These are phyloP conservation scores for Syngnathus typhle DNA, from an alignment of 2,113 vertebrate species.

Conservation along the genomic window DNA sequence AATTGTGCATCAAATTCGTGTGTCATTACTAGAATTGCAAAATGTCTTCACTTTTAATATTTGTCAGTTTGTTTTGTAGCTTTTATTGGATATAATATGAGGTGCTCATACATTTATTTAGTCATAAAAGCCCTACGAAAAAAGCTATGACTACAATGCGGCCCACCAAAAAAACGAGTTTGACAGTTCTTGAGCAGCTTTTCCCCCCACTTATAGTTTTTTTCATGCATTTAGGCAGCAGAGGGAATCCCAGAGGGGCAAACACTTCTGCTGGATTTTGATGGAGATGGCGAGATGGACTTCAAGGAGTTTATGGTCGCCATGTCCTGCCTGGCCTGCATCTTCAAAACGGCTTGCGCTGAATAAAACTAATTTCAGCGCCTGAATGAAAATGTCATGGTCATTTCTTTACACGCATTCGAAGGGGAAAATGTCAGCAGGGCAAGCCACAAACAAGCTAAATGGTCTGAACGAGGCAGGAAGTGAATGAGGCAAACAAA, in stretches of 20 bases:
- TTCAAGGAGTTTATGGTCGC: conserved; percentile 72
- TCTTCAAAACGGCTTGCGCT: conserved; percentile 45
- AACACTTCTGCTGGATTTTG: conserved; percentile 66
- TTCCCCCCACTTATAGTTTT: background rate
- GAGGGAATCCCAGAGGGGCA: conserved; percentile 57
- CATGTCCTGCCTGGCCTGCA: conserved; percentile 54
- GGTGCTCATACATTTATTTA: no score
- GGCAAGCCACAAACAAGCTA: no score
- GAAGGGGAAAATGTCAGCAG: background rate
- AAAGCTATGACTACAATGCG: no score
- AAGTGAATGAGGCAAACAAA: background rate
- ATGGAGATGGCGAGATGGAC: conserved; percentile 66
- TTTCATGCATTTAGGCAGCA: conserved; percentile 11
- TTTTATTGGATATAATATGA: no score
- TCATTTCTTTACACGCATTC: background rate
- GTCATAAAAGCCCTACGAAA: no score
- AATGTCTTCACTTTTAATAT: no score
- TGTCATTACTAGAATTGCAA: no score
- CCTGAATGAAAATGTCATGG: background rate
- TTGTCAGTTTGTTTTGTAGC: no score
- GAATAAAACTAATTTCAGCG: background rate
- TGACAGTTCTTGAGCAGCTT: no score
- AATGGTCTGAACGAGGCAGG: background rate
- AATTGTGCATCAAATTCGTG: no score
- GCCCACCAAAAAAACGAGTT: no score